A percentile compares a stretch with the other conserved stretches of the same genome.
Evolutionary conservation across 1,140 invertebrate genomes (phyloP).

Genomic region (Scylla paramamosain): DNA sequence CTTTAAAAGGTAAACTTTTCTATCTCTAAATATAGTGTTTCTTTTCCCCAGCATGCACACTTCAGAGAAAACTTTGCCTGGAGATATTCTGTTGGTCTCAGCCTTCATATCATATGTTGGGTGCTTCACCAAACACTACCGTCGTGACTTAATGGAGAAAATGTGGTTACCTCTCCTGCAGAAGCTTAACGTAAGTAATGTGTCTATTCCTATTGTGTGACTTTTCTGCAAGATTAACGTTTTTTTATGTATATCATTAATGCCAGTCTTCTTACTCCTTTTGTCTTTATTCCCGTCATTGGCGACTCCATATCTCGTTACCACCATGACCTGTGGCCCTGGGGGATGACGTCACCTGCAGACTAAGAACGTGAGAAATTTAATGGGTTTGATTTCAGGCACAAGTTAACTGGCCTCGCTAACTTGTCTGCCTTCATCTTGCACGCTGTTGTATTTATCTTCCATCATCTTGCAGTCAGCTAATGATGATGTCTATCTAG

Average conservation of each 20-base stretch:
- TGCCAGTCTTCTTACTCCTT: slow-evolving; percentile 27
- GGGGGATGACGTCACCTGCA: background rate
- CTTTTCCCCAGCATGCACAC: slow-evolving; percentile 67
- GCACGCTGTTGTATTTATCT: slow-evolving; percentile 35
- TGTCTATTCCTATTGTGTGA: background rate
- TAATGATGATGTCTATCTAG: slow-evolving; percentile 24
- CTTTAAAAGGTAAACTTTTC: too few species aligned
- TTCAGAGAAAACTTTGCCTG: slow-evolving; percentile 91
- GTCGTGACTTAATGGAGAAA: slow-evolving; percentile 92
- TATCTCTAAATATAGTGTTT: too few species aligned
- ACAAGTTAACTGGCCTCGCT: background rate
- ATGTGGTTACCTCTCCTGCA: slow-evolving; percentile 88
- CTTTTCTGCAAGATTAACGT: background rate
- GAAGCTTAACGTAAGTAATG: slow-evolving; percentile 79
- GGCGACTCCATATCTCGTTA: background rate
- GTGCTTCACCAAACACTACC: slow-evolving; percentile 96
- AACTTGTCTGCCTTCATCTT: slow-evolving; percentile 32
- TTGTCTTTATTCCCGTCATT: slow-evolving; percentile 42
- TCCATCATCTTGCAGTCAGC: slow-evolving; percentile 32
- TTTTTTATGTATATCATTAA: slow-evolving; percentile 8
- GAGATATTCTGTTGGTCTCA: slow-evolving; percentile 94
- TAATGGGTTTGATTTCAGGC: background rate
- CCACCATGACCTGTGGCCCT: slow-evolving; percentile 32
- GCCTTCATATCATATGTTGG: slow-evolving; percentile 98
- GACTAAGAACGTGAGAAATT: slow-evolving; percentile 57